Evolutionary conservation across 2,113 vertebrate genomes (phyloP).

Genomic region (Raja brachyura): DNA sequence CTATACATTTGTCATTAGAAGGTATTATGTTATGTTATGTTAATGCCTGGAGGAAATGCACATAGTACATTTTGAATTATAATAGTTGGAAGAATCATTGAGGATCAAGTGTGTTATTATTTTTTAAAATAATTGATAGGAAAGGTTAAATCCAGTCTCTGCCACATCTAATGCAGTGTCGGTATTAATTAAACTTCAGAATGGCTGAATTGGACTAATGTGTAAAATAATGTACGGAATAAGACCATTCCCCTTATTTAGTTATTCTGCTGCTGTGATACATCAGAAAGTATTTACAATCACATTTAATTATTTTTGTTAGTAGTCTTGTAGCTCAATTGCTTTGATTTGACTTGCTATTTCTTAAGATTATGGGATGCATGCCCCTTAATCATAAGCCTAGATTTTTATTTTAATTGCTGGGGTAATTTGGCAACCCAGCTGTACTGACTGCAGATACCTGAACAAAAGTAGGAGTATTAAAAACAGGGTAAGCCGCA

Average conservation of each 20-base stretch:
- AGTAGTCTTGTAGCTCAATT: not conserved
- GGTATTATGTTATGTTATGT: not conserved
- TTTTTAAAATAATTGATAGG: not conserved
- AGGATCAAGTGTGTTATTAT: not conserved
- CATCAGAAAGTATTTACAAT: not conserved
- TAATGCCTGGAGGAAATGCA: not conserved
- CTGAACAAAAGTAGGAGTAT: not conserved
- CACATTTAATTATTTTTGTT: not conserved
- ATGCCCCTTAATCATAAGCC: not conserved
- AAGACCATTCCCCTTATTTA: too few relatives aligned
- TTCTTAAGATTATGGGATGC: not conserved
- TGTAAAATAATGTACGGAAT: not conserved
- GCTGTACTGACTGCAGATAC: not conserved
- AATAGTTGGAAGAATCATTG: not conserved
- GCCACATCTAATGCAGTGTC: not conserved
- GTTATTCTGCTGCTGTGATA: not conserved
- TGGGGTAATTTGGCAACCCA: not conserved
- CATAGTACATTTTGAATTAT: not conserved
- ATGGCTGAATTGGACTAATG: not conserved
- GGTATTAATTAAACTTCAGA: not conserved
- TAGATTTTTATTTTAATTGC: not conserved
- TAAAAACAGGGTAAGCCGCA: too few relatives aligned
- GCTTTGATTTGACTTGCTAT: not conserved
- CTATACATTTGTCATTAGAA: not conserved
- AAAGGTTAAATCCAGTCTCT: not conserved